A percentile compares a stretch with the other conserved stretches of the same genome.
Conservation (phyloP, 2,888 invertebrate species). For the Lampropteryx suffumata region DNA sequence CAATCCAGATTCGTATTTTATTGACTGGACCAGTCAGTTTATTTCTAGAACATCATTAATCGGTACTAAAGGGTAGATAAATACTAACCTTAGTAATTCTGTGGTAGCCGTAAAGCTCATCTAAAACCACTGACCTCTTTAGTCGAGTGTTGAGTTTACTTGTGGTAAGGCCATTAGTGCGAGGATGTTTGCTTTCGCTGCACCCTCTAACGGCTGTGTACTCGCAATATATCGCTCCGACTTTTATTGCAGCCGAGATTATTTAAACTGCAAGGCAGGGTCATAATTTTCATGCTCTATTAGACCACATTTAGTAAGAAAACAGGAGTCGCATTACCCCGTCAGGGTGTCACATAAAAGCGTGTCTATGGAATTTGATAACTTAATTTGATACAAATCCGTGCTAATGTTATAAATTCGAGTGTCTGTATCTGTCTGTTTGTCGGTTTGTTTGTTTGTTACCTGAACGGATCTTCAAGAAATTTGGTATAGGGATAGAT, state of each 20-base stretch:
- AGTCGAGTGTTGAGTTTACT: constrained; percentile 35
- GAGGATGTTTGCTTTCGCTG: constrained; percentile 54
- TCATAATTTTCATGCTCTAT: constrained; percentile 52
- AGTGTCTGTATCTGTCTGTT: no score
- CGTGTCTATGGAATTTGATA: no score
- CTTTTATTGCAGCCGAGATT: constrained; percentile 67
- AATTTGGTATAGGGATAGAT: no score
- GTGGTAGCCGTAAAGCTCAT: constrained; percentile 9
- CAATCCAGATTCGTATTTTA: no score
- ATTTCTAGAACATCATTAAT: background rate
- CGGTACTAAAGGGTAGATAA: no score
- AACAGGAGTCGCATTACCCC: background rate
- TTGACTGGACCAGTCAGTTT: no score
- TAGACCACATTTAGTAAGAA: constrained; percentile 1
- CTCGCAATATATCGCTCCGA: constrained; percentile 61
- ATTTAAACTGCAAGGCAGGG: constrained; percentile 60
- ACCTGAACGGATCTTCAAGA: no score
- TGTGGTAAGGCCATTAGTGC: constrained; percentile 50
- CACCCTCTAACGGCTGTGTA: constrained; percentile 52
- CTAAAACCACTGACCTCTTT: constrained; percentile 16
- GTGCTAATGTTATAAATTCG: no score
- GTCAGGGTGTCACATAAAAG: no score
- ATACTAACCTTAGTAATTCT: background rate
- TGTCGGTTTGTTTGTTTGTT: no score
- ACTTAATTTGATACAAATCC: no score